A percentile compares a stretch with the other conserved stretches of the same genome.
These are phyloP conservation scores for Malacoctenus gilli DNA, from an alignment of 2,797 vertebrate species.

Conservation along the genomic window DNA sequence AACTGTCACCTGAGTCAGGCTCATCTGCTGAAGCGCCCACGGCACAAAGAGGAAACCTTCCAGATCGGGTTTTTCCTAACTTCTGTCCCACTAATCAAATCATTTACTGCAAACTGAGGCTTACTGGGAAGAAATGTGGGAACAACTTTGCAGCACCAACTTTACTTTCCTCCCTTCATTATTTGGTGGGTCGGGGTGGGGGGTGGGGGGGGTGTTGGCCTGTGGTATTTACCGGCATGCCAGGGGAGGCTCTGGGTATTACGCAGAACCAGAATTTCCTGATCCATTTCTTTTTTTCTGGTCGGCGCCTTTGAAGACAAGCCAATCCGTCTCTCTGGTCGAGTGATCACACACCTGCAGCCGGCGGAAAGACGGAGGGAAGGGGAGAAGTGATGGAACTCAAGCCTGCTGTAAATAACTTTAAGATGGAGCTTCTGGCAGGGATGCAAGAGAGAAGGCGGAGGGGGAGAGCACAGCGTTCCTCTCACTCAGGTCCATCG, in stretches of 20 bases:
- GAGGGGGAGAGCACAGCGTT: slow-evolving; percentile 65
- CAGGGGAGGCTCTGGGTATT: slow-evolving; percentile 51
- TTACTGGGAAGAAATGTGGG: slow-evolving; percentile 25
- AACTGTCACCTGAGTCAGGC: slow-evolving; percentile 61
- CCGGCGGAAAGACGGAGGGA: slow-evolving; percentile 35
- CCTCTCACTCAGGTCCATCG: slow-evolving; percentile 54
- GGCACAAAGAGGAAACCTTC: slow-evolving; percentile 15
- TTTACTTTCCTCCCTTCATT: slow-evolving; percentile 44
- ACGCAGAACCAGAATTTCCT: slow-evolving; percentile 77
- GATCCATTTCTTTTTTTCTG: slow-evolving; percentile 69
- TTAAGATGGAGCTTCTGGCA: slow-evolving; percentile 68
- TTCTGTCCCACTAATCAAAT: slow-evolving; percentile 16
- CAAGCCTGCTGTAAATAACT: slow-evolving; percentile 72
- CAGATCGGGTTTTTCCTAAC: slow-evolving; percentile 17
- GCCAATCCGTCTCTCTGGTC: slow-evolving; percentile 63
- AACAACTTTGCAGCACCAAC: slow-evolving; percentile 50
- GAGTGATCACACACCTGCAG: slow-evolving; percentile 75
- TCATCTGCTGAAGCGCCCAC: slow-evolving; percentile 13
- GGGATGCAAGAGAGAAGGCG: slow-evolving; percentile 50
- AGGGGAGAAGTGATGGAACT: slow-evolving; percentile 44
- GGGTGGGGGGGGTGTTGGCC: no score
- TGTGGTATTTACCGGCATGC: slow-evolving; percentile 49
- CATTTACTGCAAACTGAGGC: no score
- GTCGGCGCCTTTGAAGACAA: slow-evolving; percentile 71
- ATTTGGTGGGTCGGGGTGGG: no score